Evolutionary conservation across 2,888 invertebrate species (phyloP).

Genomic region (Epinotia nisella): DNA sequence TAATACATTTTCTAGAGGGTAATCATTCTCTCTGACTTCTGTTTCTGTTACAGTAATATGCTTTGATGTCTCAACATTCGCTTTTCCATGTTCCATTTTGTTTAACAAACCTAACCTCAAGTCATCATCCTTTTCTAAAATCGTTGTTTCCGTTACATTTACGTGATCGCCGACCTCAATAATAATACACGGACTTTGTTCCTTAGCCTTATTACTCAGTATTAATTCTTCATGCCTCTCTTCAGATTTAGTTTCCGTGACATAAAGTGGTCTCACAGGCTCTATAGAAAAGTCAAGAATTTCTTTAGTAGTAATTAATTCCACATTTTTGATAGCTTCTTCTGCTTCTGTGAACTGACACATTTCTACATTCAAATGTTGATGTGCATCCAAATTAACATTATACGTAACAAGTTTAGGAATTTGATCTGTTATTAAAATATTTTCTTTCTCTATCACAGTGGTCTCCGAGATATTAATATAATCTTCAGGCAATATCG

Average conservation of each 20-base stretch:
- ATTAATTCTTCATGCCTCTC: conserved; percentile 65
- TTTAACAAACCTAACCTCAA: conserved; percentile 50
- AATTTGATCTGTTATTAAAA: conserved; percentile 50
- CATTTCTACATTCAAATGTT: conserved; percentile 63
- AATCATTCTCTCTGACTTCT: conserved; percentile 78
- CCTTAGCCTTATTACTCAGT: conserved; percentile 48
- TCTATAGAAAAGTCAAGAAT: conserved; percentile 56
- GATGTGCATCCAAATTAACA: conserved; percentile 56
- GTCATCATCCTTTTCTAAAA: conserved; percentile 60
- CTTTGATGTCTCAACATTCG: conserved; percentile 67
- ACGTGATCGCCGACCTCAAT: conserved; percentile 60
- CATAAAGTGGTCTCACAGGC: conserved; percentile 57
- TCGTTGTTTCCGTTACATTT: conserved; percentile 55
- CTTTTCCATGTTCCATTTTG: conserved; percentile 53
- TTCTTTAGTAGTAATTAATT: conserved; percentile 50
- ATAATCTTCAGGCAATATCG: conserved; percentile 73
- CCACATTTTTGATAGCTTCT: conserved; percentile 50
- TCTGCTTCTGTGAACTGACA: conserved; percentile 60
- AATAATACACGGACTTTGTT: conserved; percentile 52
- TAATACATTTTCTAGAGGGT: conserved; percentile 49
- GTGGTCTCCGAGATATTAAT: conserved; percentile 61
- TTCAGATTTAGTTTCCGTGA: conserved; percentile 79
- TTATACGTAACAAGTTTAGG: conserved; percentile 55
- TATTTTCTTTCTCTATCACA: conserved; percentile 62
- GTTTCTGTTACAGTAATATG: conserved; percentile 83